A percentile compares a stretch with the other conserved stretches of the same genome.
Conservation (phyloP, 2,888 invertebrate genomes). For the Synergus japonicus region DNA sequence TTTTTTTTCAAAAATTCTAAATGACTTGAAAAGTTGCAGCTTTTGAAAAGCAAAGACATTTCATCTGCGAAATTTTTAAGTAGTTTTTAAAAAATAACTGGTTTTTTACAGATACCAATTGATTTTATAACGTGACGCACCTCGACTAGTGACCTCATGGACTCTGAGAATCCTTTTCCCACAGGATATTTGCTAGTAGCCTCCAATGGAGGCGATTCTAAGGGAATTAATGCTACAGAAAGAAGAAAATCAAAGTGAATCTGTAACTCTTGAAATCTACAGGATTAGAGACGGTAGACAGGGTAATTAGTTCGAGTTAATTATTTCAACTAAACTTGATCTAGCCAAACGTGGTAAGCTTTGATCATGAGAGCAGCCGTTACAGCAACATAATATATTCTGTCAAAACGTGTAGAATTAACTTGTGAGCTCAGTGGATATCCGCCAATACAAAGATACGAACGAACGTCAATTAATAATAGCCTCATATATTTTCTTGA, state of each 20-base stretch:
- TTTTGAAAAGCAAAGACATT: too few species aligned
- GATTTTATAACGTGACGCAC: neutral
- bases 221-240: conserved; percentile 10
- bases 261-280: neutral
- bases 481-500: conserved; percentile 18
- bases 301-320: conserved; percentile 30
- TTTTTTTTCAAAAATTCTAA: too few species aligned
- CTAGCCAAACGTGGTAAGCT: neutral
- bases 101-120: conserved; percentile 1
- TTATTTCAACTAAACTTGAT: neutral
- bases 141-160: conserved; percentile 1
- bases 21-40: too few species aligned
- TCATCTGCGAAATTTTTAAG: too few species aligned
- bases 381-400: conserved; percentile 3
- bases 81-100: neutral
- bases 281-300: neutral
- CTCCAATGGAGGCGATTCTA: conserved; percentile 15
- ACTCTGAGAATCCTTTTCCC: neutral
- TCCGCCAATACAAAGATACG: neutral
- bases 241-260: conserved; percentile 25
- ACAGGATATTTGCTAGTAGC: conserved; percentile 26
- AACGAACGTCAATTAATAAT: neutral
- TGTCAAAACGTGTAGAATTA: neutral
- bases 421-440: conserved; percentile 1
- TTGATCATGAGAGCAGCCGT: conserved; percentile 1